These are phyloP conservation scores for Benitochromis conjunctus DNA, from an alignment of 2,113 vertebrate genomes.

Conservation along the genomic window DNA sequence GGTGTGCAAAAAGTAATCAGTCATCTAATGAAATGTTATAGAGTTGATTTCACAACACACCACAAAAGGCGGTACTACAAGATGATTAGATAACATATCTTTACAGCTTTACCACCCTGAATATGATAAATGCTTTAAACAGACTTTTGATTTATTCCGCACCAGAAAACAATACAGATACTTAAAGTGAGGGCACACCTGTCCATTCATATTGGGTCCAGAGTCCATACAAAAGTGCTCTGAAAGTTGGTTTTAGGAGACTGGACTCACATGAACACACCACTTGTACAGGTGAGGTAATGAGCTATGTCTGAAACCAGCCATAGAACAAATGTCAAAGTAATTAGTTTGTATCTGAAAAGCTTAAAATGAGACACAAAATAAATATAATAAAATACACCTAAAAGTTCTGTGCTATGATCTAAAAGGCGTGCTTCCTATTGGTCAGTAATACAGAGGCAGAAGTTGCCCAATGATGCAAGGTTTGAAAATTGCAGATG, in stretches of 20 bases:
- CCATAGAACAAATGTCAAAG: neutral
- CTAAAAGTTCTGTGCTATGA: neutral
- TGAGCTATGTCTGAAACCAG: neutral
- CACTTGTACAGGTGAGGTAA: neutral
- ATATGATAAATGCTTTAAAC: neutral
- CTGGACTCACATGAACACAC: neutral
- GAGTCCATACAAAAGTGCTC: accelerated
- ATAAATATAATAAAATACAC: neutral
- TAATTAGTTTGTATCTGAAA: neutral
- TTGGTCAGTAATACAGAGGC: neutral
- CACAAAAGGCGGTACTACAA: neutral
- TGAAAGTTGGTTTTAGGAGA: neutral
- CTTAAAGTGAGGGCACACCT: neutral
- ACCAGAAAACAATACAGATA: neutral
- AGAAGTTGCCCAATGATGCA: neutral
- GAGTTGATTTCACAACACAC: neutral
- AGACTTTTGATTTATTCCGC: neutral
- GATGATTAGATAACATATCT: neutral
- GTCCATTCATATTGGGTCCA: neutral
- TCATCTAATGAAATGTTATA: neutral
- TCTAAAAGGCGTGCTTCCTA: neutral
- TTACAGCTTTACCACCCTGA: neutral
- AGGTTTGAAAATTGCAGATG: neutral
- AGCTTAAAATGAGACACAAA: neutral
- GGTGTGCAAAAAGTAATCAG: neutral